These are phyloP conservation scores for Oscheius sp. DNA, from an alignment of 1,140 invertebrate genomes.

Conservation along the genomic window DNA sequence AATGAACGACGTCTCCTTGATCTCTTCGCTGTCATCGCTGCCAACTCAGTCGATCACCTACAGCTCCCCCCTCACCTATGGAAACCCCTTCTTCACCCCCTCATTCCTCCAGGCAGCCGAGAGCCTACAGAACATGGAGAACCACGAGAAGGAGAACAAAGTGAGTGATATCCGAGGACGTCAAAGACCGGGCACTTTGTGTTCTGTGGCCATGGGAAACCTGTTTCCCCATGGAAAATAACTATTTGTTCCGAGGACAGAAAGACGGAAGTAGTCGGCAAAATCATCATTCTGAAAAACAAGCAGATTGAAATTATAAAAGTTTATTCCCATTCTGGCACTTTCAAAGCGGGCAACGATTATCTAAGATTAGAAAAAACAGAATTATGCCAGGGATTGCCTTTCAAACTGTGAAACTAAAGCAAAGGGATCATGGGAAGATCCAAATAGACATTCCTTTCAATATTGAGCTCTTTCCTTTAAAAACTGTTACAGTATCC, in stretches of 20 bases:
- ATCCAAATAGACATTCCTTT: no score
- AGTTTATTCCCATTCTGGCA: not conserved
- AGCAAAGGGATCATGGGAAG: no score
- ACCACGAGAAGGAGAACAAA: not conserved
- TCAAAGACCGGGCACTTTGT: not conserved
- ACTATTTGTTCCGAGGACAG: not conserved
- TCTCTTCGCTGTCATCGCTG: not conserved
- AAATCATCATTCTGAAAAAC: not conserved
- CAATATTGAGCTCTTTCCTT: no score
- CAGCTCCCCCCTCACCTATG: not conserved
- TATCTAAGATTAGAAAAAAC: no score
- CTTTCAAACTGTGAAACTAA: no score
- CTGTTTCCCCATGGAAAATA: not conserved
- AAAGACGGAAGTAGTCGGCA: not conserved
- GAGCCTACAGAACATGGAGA: no score
- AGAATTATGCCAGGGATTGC: no score
- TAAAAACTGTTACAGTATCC: no score
- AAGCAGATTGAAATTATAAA: not conserved
- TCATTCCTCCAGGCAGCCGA: not conserved
- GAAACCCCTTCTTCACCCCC: not conserved
- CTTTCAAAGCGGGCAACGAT: not conserved
- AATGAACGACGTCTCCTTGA: not conserved
- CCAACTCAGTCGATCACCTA: not conserved
- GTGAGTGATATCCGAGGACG: not conserved
- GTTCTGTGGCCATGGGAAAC: no score